Evolutionary conservation across 1,140 invertebrate species (phyloP).

Genomic region (Megalopta genalis): DNA sequence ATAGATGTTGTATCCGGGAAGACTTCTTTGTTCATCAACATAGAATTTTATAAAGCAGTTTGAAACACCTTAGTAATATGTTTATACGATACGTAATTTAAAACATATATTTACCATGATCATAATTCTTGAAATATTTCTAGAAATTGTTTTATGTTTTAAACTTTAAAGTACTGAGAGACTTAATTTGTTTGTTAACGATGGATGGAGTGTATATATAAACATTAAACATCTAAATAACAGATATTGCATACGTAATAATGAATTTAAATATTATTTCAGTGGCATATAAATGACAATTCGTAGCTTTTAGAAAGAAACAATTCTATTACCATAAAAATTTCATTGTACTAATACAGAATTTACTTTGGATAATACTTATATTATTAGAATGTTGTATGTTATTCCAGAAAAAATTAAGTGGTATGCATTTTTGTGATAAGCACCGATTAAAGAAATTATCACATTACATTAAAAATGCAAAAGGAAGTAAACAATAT

Average conservation of each 20-base stretch:
- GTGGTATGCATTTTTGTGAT: slow-evolving; percentile 15
- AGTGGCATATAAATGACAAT: neutral
- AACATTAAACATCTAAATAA: neutral
- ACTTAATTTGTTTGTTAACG: neutral
- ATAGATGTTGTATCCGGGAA: too few relatives aligned
- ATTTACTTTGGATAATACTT: too few relatives aligned
- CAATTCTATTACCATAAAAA: neutral
- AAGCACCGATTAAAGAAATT: neutral
- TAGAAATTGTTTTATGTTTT: neutral
- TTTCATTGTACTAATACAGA: neutral
- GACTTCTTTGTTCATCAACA: neutral
- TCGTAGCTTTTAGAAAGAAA: neutral
- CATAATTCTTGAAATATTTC: neutral
- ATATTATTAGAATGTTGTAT: too few relatives aligned
- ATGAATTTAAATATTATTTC: neutral
- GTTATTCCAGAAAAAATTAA: neutral
- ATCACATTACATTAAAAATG: slow-evolving; percentile 43
- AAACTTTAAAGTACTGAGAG: neutral
- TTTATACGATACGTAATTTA: neutral
- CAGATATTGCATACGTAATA: neutral
- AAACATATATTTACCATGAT: neutral
- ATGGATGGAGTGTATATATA: neutral
- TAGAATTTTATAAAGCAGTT: neutral
- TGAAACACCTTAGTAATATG: neutral
- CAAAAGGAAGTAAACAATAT: slow-evolving; percentile 66